Evolutionary conservation across 2,888 invertebrate genomes (phyloP).

Genomic region (Calliphora vomitoria): DNA sequence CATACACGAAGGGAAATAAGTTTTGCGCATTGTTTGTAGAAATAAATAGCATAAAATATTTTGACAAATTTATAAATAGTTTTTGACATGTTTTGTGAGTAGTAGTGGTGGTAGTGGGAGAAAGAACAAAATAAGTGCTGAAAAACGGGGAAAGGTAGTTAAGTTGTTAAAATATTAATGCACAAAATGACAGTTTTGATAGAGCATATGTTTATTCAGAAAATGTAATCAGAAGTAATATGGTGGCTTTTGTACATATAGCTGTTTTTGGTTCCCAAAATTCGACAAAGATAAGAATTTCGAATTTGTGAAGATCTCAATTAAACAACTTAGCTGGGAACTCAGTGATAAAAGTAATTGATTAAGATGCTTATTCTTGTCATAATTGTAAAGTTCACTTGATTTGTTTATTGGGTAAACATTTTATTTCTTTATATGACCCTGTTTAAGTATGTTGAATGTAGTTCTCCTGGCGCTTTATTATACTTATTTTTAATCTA

Average conservation of each 20-base stretch:
- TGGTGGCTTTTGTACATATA: too few relatives aligned
- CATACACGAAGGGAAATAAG: not conserved
- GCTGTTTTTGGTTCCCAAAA: too few relatives aligned
- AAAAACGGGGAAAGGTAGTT: not conserved
- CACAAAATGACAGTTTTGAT: too few relatives aligned
- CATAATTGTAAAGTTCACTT: too few relatives aligned
- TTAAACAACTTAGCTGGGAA: too few relatives aligned
- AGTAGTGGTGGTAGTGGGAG: not conserved
- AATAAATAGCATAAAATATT: not conserved
- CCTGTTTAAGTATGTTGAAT: not conserved
- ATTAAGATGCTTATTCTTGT: not conserved
- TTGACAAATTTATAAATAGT: constrained; percentile 33
- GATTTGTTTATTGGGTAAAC: not conserved
- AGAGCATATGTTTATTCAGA: too few relatives aligned
- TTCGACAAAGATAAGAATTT: too few relatives aligned
- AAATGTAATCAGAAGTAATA: too few relatives aligned
- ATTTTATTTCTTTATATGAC: not conserved
- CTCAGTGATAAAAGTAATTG: not conserved
- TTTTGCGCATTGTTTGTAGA: not conserved
- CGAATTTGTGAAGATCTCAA: too few relatives aligned
- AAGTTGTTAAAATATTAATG: too few relatives aligned
- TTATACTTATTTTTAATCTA: not conserved
- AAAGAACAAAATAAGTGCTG: not conserved
- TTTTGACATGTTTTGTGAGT: constrained; percentile 6
- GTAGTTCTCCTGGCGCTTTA: not conserved